Percentiles rank a stretch among this genome's conserved stretches.
phyloP scores from a whole-genome alignment of 2,888 invertebrate genomes.

The Polyommatus icarus region DNA sequence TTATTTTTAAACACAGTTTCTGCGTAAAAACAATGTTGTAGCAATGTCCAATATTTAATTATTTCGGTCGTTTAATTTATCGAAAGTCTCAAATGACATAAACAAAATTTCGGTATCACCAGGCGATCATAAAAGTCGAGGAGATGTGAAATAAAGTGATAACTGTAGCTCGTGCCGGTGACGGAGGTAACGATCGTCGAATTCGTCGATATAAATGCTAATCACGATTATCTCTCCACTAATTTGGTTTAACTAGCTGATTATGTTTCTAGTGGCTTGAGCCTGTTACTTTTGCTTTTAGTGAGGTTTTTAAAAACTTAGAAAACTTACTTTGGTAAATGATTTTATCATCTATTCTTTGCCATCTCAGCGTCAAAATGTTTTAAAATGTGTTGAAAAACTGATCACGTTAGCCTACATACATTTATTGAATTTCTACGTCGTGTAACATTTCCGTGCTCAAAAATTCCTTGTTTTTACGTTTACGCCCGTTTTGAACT shows the following conservation, averaged over 20 bases:
- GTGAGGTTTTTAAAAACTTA: neutral
- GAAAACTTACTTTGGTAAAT: neutral
- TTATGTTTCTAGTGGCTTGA: neutral
- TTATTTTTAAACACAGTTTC: neutral
- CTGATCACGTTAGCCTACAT: neutral
- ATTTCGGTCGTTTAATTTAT: neutral
- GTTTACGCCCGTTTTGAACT: neutral
- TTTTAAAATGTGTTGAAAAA: neutral
- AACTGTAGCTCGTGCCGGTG: conserved; percentile 9
- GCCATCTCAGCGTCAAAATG: neutral
- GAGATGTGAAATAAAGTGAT: conserved; percentile 18
- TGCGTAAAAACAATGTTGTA: neutral
- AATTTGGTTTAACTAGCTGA: conserved; percentile 31
- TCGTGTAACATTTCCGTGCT: neutral
- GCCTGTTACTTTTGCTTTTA: neutral
- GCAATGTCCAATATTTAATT: neutral
- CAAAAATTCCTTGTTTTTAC: neutral
- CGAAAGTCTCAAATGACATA: neutral
- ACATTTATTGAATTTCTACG: neutral
- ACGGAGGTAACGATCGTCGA: neutral
- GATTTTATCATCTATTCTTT: neutral
- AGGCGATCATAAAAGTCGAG: conserved; percentile 20
- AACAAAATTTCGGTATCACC: neutral
- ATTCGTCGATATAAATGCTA: conserved; percentile 13
- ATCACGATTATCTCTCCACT: conserved; percentile 25